Evolutionary conservation across 2,113 vertebrate genomes (phyloP), one percentile per base, ranked within the genome.

Genomic region (Leptobrachium leishanense): DNA sequence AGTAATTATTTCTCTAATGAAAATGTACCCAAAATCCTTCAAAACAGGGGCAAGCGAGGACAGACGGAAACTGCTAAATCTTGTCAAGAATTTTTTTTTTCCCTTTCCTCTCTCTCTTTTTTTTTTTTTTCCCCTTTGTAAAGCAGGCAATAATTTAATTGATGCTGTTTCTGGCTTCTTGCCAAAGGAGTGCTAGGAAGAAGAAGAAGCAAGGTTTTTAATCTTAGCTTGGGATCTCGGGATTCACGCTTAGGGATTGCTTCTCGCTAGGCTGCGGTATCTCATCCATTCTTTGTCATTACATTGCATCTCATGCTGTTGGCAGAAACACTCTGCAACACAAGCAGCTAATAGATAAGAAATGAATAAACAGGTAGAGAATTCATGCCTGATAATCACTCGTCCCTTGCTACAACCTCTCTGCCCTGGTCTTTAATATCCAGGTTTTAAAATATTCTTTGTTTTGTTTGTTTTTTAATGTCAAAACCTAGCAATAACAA

Each of bases 1-100:
- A 79, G 64, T 66, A 67, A 79, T 79, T 79, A 79, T 73, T 79
- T 44, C 50, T 57, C 46, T 74, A 79, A 79, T 73, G 63, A 79
- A 79, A 79, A 74, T 44, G n/a, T 57, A 67, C 77, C 77, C 70
- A 67, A 73, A 74, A 79, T 79, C 63, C 63, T 74, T 46, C 62
- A 74, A 62, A 46, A 74, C 11, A 68, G 50, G 77, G 77, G 70
- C 62, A 72, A 44, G 46, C 55, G 15, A 74, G 70, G 77, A 73
- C 77, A 79, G 70, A 43, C 62, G 39, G n/a, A 6, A 66, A 67
- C 70, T 62, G 53, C 77, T 73, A 79, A 79, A 79, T 74, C 63
- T 68, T 74, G 77, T 74, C 63, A 40, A 63, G 77, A 79, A 39
- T 67, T 57, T 66, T n/a, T n/a, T n/a, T n/a, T n/a, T n/a, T n/a